Evolutionary conservation across 1,140 invertebrate species (phyloP).

Genomic region (Sesamia nonagrioides): DNA sequence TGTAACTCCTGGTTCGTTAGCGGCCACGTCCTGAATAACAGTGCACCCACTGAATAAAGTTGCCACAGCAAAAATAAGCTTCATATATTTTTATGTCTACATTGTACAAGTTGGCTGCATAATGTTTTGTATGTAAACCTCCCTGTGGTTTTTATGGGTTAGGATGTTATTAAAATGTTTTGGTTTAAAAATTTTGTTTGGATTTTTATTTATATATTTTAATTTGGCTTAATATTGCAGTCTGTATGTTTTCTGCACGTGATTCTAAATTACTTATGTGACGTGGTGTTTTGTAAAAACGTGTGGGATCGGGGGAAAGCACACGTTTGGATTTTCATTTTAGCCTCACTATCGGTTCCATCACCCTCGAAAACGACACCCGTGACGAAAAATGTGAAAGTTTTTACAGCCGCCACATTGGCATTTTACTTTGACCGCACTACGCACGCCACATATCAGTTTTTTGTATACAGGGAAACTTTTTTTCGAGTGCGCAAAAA

Average conservation of each 20-base stretch:
- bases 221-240: not conserved
- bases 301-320: too few relatives aligned
- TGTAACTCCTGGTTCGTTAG: slow-evolving; percentile 63
- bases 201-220: not conserved
- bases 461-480: too few relatives aligned
- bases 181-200: not conserved
- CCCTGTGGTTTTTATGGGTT: not conserved
- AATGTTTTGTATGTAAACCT: not conserved
- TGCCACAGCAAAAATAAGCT: slow-evolving; percentile 30
- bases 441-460: too few relatives aligned
- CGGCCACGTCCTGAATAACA: slow-evolving; percentile 54
- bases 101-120: not conserved
- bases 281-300: too few relatives aligned
- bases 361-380: too few relatives aligned
- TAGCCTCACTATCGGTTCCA: too few relatives aligned
- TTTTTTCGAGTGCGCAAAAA: too few relatives aligned
- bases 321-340: too few relatives aligned
- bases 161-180: not conserved
- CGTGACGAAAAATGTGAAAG: too few relatives aligned
- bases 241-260: not conserved
- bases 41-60: slow-evolving; percentile 35
- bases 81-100: slow-evolving; percentile 25
- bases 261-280: not conserved
- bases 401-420: too few relatives aligned
- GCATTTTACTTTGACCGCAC: too few relatives aligned